Evolutionary conservation across 2,797 vertebrate genomes (phyloP).

Genomic region (Bovichtus variegatus): DNA sequence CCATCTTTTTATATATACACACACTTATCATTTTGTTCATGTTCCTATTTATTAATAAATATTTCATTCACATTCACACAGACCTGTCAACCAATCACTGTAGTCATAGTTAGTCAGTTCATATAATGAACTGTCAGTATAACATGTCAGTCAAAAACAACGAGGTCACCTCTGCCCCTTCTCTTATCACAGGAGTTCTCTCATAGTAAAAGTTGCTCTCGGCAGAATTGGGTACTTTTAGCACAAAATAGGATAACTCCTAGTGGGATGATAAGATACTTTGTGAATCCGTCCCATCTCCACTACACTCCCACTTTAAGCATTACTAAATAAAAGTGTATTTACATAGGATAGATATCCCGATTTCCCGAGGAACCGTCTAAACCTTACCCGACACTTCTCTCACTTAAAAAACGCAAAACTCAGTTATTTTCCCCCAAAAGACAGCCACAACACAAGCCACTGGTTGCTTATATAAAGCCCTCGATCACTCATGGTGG

Average conservation of each 20-base stretch:
- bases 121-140: no score
- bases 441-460: constrained; percentile 5
- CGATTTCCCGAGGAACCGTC: not conserved
- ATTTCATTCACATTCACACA: not conserved
- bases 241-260: not conserved
- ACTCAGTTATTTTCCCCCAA: not conserved
- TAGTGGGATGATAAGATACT: not conserved
- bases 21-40: not conserved
- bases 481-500: constrained; percentile 25
- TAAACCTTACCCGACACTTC: not conserved
- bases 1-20: no score
- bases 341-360: not conserved
- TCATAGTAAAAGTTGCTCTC: not conserved
- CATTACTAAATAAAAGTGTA: not conserved
- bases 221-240: not conserved
- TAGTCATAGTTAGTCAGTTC: not conserved
- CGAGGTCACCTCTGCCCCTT: not conserved
- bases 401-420: not conserved
- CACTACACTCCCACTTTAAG: not conserved
- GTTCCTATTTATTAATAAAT: not conserved
- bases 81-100: not conserved
- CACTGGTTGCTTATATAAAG: constrained; percentile 13
- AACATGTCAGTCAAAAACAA: not conserved
- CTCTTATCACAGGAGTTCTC: not conserved
- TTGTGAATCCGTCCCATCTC: not conserved